Evolutionary conservation across 2,888 invertebrate genomes (phyloP), one percentile per base, ranked within the genome.

Genomic region (Perdita meconis): DNA sequence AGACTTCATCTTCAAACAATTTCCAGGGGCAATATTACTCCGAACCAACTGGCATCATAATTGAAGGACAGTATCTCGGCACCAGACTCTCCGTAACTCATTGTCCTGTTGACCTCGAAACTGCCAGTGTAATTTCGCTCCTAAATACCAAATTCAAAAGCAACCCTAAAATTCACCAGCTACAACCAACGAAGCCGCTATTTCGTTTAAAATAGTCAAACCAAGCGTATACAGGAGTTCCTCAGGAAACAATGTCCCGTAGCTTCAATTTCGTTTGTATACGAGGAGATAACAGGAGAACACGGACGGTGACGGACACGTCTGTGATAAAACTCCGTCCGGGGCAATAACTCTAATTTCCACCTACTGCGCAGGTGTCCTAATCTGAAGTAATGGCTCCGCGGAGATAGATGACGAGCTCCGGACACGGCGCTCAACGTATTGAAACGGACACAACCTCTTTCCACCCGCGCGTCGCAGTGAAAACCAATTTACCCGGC

Each of bases 331-430:
- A 30, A 34, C 10, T 22, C 3, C 47, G 19, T 22, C 47, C 10
- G 16, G 47, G 47, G 3, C 47, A 19, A 3, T 16, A 47, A 47
- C 22, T 47, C 47, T 47, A 47, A 30, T 30, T 51, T 51, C 6
- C n/a, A 13, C 40, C 13, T 3, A 42, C n/a, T 42, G 12, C 19
- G 16, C 34, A 19, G 34, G 34, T 5, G 34, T 16, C 36, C 19
- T 34, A 44, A 60, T 42, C 59, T 60, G 16, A 42, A 40, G 24
- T 24, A 59, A 59, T 26, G 40, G 40, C 24, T 59, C n/a, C 40
- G 40, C 19, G 10, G 40, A 4, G 10, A 12, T 13, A 12, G 36
- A 13, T 22, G 30, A 12, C 26, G 40, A 44, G 44, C 13, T 13
- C n/a, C 22, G 6, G 12, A 13, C 16, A 55, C 30, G 6, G 30